Percentiles rank a stretch among this genome's conserved stretches.
phyloP scores from a whole-genome alignment of 1,140 invertebrate genomes.

The Bombus sylvicola region DNA sequence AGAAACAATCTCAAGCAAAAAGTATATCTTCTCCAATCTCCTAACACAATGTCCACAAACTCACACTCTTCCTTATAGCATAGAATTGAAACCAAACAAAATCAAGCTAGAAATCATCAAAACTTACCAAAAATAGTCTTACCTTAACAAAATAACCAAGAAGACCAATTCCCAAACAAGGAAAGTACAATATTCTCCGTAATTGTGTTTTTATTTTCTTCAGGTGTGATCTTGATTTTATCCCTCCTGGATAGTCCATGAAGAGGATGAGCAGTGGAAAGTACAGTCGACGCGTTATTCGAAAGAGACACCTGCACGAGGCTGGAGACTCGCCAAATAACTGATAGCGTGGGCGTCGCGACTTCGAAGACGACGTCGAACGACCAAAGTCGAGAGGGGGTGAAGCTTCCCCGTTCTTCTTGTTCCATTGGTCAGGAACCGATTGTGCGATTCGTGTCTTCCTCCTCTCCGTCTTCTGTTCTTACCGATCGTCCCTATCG shows the following conservation, averaged over 20 bases:
- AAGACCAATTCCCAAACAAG: neutral
- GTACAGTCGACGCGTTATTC: conserved; percentile 8
- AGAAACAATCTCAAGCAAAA: neutral
- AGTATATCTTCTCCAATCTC: neutral
- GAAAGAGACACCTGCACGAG: conserved; percentile 63
- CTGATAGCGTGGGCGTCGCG: conserved; percentile 73
- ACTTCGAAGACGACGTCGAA: conserved; percentile 68
- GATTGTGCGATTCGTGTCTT: conserved; percentile 54
- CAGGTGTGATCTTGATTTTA: no score
- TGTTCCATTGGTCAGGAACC: conserved; percentile 65
- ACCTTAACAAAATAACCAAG: neutral
- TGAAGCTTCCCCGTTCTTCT: conserved; percentile 65
- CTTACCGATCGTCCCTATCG: conserved; percentile 23
- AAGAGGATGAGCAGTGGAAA: neutral
- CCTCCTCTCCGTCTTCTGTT: conserved; percentile 48
- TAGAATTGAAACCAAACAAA: neutral
- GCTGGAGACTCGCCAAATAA: conserved; percentile 72
- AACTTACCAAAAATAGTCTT: neutral
- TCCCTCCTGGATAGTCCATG: neutral
- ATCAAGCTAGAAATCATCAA: no score
- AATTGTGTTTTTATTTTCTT: neutral
- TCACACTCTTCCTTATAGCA: neutral
- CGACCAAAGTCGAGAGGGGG: conserved; percentile 68
- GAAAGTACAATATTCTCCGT: neutral
- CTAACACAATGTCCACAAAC: neutral